Base-by-base conservation (phyloP, 2,113 vertebrate genomes). In the Podarcis cretensis region DNA sequence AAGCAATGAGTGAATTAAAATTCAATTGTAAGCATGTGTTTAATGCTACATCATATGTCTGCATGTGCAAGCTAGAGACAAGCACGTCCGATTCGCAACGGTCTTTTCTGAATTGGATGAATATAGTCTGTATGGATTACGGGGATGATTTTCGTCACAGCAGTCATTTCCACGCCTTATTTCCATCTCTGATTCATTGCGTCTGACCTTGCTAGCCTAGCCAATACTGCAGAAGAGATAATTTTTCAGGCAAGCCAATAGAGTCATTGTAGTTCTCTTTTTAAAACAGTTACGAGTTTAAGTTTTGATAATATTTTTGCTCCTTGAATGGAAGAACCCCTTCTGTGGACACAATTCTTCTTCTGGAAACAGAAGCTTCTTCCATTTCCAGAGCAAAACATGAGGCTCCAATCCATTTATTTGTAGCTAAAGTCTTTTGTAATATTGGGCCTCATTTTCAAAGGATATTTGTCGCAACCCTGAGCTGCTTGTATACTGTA, bases 21-120 rank as follows among this genome's bases (percentile, higher is more conserved):
- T 86, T 88, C 75, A 87, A 65, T 73, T 88, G 21, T 54, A 80
- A 90, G 66, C 87, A 13, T 87, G 81, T 91, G 48, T 84, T 89
- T 92, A 69, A 83, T 77, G 20, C 54, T 71, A n/a, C 43, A 77
- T 57, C 82, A 69, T 48, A 87, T 68, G 21, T 69, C 40, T 86
- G 27, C 48, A 40, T 23, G 32, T 69, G 59, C 32, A 82, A 80
- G 37, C 66, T 84, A 78, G 71, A 35, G 40, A 71, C 43, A 87
- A 25, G 79, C 65, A 32, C 30, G 21, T 82, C 71, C 76, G 66
- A 76, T 86, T 54, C 65, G 66, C 63, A 35, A 57, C 68, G 54
- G 54, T 16, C 57, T 88, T 76, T 89, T 27, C 40, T 83, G 87
- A 83, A 88, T 57, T 84, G 63, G 59, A 78, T 69, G 32, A 66